phyloP scores from a whole-genome alignment of 2,888 invertebrate species.

The Drosophila ustulata region DNA sequence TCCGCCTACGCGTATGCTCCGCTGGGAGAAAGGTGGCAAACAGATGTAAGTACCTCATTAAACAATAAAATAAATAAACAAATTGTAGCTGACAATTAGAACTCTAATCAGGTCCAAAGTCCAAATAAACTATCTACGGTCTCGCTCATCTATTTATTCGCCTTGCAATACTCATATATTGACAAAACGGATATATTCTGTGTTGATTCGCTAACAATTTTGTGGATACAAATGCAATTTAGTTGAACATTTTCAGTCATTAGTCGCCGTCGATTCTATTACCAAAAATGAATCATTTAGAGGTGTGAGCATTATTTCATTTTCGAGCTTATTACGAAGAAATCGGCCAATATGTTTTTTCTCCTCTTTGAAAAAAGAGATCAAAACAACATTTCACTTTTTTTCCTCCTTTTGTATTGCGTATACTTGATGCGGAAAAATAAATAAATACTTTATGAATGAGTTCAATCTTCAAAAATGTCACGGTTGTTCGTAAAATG shows the following conservation, averaged over 20 bases:
- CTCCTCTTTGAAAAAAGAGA: slow-evolving; percentile 7
- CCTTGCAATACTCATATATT: background rate
- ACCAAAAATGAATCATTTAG: slow-evolving; percentile 25
- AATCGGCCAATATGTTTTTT: slow-evolving; percentile 4
- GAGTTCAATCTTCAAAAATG: background rate
- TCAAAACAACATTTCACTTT: slow-evolving; percentile 6
- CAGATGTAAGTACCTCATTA: slow-evolving; percentile 74
- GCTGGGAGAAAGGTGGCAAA: slow-evolving; percentile 51
- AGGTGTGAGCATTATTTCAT: slow-evolving; percentile 23
- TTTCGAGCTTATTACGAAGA: slow-evolving; percentile 11
- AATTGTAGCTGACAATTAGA: background rate
- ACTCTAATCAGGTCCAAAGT: background rate
- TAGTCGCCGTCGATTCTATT: slow-evolving; percentile 23
- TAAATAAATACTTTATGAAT: slow-evolving; percentile 7
- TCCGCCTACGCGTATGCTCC: slow-evolving; percentile 69
- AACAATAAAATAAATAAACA: background rate
- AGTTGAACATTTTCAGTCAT: slow-evolving; percentile 17
- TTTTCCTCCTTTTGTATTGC: background rate
- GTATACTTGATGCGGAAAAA: slow-evolving; percentile 1
- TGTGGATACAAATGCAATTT: slow-evolving; percentile 18
- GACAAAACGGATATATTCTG: slow-evolving; percentile 7
- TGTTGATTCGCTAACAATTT: background rate
- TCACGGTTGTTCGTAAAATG: background rate
- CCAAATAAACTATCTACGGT: background rate
- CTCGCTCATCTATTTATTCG: too few species aligned